Base-by-base conservation (phyloP, 2,888 invertebrate genomes). In the Autographa gamma region DNA sequence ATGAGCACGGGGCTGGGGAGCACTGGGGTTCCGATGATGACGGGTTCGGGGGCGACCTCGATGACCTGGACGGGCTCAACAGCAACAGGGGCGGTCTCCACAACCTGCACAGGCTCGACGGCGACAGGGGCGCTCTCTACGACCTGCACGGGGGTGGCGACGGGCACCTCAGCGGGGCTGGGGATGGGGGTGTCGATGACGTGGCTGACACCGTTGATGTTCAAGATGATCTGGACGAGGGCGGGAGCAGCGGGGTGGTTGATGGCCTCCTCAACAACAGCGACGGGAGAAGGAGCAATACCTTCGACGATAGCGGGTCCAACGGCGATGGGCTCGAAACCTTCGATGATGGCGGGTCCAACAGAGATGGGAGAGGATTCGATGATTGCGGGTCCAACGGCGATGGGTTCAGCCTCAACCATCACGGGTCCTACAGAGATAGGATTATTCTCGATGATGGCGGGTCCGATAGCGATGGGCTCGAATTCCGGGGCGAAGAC, bases 181-280 rank as follows among this genome's bases (percentile, higher is more conserved):
- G 59, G 67, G 60, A 79, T 61, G 14, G 75, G 70, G 9, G 73
- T 67, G 59, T 73, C 70, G 25, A 79, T 64, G 41, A 80, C 76
- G 66, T 81, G 70, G 80, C 71, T 13, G 73, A 69, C 52, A 59
- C 78, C 62, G 71, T 82, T 76, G 80, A 90, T 86, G 84, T 89
- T 90, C 69, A 90, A 63, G 83, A 90, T 86, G 80, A 89, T 87
- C 81, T 90, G 87, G 60, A 90, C 82, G 58, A 89, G 75, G 11
- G 88, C 70, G 65, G 79, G 68, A 14, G 71, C 71, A 41, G 67
- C 69, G 34, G 81, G 76, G 61, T 70, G 65, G 52, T 60, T 48
- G 7, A 34, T 52, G 3, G 63, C 63, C 1, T 73, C 59, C 25
- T 59, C 59, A 16, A 31, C 59, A 59, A 59, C 16, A 31, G 25